These are phyloP conservation scores for Hesperia comma DNA, from an alignment of 2,888 invertebrate species.

Conservation along the genomic window DNA sequence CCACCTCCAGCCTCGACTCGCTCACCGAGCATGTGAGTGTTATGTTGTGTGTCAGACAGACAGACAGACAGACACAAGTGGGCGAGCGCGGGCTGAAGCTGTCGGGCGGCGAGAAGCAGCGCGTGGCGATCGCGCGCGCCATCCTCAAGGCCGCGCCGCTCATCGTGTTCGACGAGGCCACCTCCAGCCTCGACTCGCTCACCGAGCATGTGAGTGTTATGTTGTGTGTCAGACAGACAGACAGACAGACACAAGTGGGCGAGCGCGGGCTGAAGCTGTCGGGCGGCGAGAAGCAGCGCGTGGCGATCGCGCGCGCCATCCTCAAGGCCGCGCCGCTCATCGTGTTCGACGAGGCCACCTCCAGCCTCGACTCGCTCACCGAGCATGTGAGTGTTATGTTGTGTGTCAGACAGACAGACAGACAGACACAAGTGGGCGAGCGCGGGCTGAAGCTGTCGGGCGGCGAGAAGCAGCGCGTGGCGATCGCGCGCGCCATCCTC, in stretches of 20 bases:
- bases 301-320: conserved; percentile 98
- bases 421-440: too few relatives aligned
- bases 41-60: neutral
- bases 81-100: conserved; percentile 92
- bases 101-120: conserved; percentile 99
- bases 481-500: conserved; percentile 97
- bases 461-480: conserved; percentile 99
- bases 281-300: conserved; percentile 99
- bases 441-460: conserved; percentile 90
- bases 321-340: conserved; percentile 96
- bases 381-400: conserved; percentile 89
- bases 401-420: neutral
- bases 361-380: conserved; percentile 97
- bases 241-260: too few relatives aligned
- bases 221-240: neutral
- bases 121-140: conserved; percentile 98
- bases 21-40: conserved; percentile 95
- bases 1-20: conserved; percentile 98
- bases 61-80: too few relatives aligned
- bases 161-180: conserved; percentile 98
- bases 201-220: conserved; percentile 92
- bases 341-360: conserved; percentile 99
- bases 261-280: conserved; percentile 90
- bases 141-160: conserved; percentile 97
- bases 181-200: conserved; percentile 97